Conservation (phyloP, 2,797 vertebrate genomes). For the Sebastolobus alascanus region DNA sequence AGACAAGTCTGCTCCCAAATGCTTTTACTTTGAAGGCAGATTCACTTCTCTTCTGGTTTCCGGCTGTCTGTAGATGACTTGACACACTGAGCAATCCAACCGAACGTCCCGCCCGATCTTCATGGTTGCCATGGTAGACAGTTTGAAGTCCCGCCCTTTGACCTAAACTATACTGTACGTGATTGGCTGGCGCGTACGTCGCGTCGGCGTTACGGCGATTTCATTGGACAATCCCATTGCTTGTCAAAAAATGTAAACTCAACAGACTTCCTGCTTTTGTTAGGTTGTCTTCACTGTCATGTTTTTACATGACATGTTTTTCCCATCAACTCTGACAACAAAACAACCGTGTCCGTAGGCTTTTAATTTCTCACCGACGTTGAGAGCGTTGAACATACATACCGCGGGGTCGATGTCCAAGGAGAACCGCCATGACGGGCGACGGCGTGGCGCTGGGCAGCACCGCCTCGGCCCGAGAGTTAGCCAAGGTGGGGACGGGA, state of each 20-base stretch:
- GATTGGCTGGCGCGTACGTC: conserved; percentile 58
- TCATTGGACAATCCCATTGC: conserved; percentile 63
- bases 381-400: not conserved
- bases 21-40: conserved; percentile 57
- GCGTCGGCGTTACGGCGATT: not conserved
- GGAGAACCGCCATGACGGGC: conserved; percentile 86
- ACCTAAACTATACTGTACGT: conserved; percentile 19
- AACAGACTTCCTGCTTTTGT: conserved; percentile 71
- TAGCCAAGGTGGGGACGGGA: conserved; percentile 83
- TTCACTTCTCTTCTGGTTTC: not conserved
- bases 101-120: conserved; percentile 65
- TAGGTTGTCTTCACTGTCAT: conserved; percentile 71
- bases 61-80: conserved; percentile 8
- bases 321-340: conserved; percentile 59
- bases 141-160: conserved; percentile 58
- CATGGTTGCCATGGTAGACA: conserved; percentile 81
- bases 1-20: not conserved
- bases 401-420: conserved; percentile 83
- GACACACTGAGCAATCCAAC: conserved; percentile 34
- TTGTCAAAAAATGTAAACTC: conserved; percentile 45
- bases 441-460: conserved; percentile 85
- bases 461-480: conserved; percentile 83
- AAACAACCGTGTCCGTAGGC: conserved; percentile 24
- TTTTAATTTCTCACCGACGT: not conserved
- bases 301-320: conserved; percentile 76